Evolutionary conservation across 2,797 vertebrate species (phyloP).

Genomic region (Premnoplex brunnescens): DNA sequence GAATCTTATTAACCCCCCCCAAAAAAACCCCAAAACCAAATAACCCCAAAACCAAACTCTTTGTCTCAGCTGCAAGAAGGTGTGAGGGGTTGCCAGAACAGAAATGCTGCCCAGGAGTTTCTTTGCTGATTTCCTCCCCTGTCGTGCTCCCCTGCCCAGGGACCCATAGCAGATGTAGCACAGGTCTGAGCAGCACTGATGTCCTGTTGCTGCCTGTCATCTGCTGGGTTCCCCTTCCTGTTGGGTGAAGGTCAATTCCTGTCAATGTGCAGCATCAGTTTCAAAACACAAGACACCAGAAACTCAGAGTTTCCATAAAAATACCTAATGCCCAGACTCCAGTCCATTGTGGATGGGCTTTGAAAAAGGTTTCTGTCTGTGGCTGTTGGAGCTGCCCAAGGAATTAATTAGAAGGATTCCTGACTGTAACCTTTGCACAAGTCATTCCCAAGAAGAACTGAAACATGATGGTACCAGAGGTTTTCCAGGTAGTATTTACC

Average conservation of each 20-base stretch:
- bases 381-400: background rate
- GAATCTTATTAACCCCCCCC: background rate
- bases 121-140: background rate
- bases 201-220: background rate
- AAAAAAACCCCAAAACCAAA: background rate
- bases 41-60: background rate
- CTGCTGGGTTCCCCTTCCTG: background rate
- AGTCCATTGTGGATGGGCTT: background rate
- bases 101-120: background rate
- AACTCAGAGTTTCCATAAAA: background rate
- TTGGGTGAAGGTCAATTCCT: background rate
- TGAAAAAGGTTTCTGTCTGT: background rate
- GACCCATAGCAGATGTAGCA: background rate
- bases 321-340: background rate
- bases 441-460: background rate
- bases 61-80: background rate
- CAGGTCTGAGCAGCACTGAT: background rate
- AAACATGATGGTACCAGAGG: background rate
- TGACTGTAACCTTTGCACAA: background rate
- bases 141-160: background rate
- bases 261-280: background rate
- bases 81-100: background rate
- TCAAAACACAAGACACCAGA: background rate
- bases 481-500: background rate
- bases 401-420: background rate